phyloP scores from a whole-genome alignment of 2,113 vertebrate genomes.

The Rhinolophus ferrumequinum region DNA sequence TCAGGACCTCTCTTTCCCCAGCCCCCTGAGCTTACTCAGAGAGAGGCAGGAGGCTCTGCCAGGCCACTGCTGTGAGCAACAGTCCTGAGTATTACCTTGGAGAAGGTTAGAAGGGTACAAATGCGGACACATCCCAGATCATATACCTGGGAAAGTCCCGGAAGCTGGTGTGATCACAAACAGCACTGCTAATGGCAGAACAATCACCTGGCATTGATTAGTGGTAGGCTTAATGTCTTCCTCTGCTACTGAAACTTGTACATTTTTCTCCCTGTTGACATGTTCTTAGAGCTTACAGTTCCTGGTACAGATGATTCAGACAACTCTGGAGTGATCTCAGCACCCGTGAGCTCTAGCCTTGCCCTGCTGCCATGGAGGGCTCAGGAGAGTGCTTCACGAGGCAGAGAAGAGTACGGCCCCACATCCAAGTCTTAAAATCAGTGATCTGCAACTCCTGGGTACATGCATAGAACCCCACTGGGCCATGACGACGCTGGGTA shows the following conservation, averaged over 20 bases:
- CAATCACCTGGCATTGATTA: not conserved
- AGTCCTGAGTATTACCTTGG: constrained; percentile 24
- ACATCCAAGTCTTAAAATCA: not conserved
- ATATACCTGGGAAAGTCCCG: not conserved
- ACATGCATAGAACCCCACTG: accelerated
- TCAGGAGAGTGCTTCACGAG: not conserved
- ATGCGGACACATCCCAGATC: not conserved
- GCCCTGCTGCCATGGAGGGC: not conserved
- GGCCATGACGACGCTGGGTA: not conserved
- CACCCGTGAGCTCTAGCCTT: not conserved
- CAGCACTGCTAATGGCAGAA: not conserved
- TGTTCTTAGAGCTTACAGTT: not conserved
- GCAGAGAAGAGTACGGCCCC: not conserved
- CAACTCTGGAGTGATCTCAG: not conserved
- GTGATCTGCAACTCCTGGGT: accelerated
- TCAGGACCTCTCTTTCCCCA: not conserved
- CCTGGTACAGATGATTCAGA: not conserved
- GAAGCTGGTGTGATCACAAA: constrained; percentile 40
- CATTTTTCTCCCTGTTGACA: not conserved
- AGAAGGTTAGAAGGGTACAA: constrained; percentile 45
- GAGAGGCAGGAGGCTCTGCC: constrained; percentile 37
- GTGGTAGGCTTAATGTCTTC: not conserved
- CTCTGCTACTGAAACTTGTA: not conserved
- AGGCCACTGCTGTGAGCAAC: not conserved
- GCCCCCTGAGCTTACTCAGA: constrained; percentile 49